Conservation (phyloP, 2,797 vertebrate species). For the Coluber constrictor region DNA sequence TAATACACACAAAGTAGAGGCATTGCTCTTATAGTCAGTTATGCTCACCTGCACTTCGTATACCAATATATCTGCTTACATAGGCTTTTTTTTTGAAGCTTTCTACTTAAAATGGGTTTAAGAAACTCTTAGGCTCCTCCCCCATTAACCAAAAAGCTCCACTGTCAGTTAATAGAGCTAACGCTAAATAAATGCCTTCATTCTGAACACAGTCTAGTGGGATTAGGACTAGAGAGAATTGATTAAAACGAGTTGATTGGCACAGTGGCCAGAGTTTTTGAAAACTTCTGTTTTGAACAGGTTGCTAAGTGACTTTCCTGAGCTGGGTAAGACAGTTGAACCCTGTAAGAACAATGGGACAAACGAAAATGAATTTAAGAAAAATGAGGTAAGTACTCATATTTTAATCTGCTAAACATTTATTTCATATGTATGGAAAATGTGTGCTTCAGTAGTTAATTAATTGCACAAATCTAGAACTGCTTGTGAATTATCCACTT, state of each 20-base stretch:
- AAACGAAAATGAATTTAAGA: slow-evolving; percentile 82
- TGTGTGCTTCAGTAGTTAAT: not conserved
- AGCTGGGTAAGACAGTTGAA: slow-evolving; percentile 80
- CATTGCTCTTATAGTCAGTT: not conserved
- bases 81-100: not conserved
- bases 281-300: slow-evolving; percentile 71
- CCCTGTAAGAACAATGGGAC: slow-evolving; percentile 82
- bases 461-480: not conserved
- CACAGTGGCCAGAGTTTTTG: slow-evolving; percentile 43
- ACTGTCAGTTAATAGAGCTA: not conserved
- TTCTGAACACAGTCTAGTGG: not conserved
- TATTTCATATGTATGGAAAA: slow-evolving; percentile 24
- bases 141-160: slow-evolving; percentile 1
- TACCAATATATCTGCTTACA: not conserved
- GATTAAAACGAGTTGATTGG: slow-evolving; percentile 45
- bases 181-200: slow-evolving; percentile 11
- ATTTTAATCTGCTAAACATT: slow-evolving; percentile 27
- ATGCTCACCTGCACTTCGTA: not conserved
- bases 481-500: not conserved
- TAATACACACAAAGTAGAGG: not conserved
- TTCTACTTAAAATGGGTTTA: slow-evolving; percentile 4
- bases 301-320: slow-evolving; percentile 85
- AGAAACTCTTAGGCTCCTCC: not conserved
- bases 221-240: slow-evolving; percentile 41
- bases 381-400: slow-evolving; percentile 81